A percentile compares a stretch with the other conserved stretches of the same genome.
phyloP scores from a whole-genome alignment of 2,113 vertebrate species.

The Edolisoma coerulescens region DNA sequence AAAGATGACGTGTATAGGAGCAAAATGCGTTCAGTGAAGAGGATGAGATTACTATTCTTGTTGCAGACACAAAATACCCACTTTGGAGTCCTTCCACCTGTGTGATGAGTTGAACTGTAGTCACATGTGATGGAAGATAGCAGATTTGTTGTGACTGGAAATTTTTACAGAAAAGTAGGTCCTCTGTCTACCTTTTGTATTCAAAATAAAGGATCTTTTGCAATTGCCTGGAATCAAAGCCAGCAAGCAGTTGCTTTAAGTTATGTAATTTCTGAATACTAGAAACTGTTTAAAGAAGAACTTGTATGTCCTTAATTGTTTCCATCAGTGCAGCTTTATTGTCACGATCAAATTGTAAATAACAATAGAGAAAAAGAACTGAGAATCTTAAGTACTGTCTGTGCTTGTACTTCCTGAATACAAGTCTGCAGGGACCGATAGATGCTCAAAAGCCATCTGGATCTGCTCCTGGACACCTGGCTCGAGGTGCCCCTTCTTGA shows the following conservation, averaged over 20 bases:
- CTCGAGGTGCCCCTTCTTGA: neutral
- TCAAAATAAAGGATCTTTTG: neutral
- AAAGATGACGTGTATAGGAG: neutral
- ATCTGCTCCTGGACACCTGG: neutral
- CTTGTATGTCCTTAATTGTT: neutral
- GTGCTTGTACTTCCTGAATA: neutral
- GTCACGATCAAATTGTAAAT: neutral
- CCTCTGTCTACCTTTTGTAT: neutral
- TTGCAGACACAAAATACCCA: neutral
- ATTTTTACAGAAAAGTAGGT: neutral
- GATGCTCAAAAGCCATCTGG: neutral
- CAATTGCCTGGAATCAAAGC: neutral
- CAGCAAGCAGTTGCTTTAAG: neutral
- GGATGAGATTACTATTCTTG: neutral
- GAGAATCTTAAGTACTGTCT: neutral
- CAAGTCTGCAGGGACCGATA: neutral
- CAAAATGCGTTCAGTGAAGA: neutral
- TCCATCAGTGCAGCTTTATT: neutral
- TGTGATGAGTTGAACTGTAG: neutral
- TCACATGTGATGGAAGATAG: neutral
- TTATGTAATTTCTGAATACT: neutral
- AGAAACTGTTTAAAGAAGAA: neutral
- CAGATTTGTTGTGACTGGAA: neutral
- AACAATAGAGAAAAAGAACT: neutral
- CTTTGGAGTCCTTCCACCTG: neutral